phyloP scores from a whole-genome alignment of 2,797 vertebrate genomes.

The Allobates femoralis region DNA sequence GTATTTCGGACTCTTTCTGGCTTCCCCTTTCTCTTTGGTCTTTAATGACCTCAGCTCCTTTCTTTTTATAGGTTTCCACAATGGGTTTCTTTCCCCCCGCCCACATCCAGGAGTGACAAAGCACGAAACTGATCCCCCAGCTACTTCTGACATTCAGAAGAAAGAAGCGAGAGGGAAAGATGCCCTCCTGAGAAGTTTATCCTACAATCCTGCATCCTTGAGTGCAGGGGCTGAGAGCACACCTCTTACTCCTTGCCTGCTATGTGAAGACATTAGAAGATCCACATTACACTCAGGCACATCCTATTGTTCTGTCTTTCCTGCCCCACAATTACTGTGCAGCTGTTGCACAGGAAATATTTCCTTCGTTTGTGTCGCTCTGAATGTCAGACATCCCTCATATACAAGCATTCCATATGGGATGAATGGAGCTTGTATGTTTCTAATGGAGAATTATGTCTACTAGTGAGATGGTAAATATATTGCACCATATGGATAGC shows the following conservation, averaged over 20 bases:
- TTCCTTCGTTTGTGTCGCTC: slow-evolving; percentile 12
- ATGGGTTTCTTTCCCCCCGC: slow-evolving; percentile 79
- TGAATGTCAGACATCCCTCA: slow-evolving; percentile 30
- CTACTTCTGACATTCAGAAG: slow-evolving; percentile 42
- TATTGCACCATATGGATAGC: slow-evolving; percentile 46
- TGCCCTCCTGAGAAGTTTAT: slow-evolving; percentile 42
- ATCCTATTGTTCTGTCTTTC: slow-evolving; percentile 47
- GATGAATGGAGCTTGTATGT: slow-evolving; percentile 33
- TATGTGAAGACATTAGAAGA: slow-evolving; percentile 26
- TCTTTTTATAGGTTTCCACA: slow-evolving; percentile 81
- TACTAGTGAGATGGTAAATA: slow-evolving; percentile 30
- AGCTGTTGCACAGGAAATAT: slow-evolving; percentile 55
- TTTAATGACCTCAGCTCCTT: slow-evolving; percentile 79
- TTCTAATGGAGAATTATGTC: slow-evolving; percentile 43
- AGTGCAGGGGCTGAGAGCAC: neutral
- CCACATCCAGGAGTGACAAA: slow-evolving; percentile 79
- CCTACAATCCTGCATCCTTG: slow-evolving; percentile 18
- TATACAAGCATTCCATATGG: slow-evolving; percentile 14
- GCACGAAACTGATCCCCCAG: slow-evolving; percentile 75
- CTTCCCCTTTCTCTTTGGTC: slow-evolving; percentile 65
- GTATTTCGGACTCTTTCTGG: slow-evolving; percentile 49
- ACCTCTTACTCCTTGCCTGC: slow-evolving; percentile 31
- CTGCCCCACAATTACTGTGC: slow-evolving; percentile 34
- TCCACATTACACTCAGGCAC: slow-evolving; percentile 26
- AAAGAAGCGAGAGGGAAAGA: slow-evolving; percentile 37